Base-by-base conservation (phyloP, 1,140 invertebrate species). In the Thalassaphorura encarpata region DNA sequence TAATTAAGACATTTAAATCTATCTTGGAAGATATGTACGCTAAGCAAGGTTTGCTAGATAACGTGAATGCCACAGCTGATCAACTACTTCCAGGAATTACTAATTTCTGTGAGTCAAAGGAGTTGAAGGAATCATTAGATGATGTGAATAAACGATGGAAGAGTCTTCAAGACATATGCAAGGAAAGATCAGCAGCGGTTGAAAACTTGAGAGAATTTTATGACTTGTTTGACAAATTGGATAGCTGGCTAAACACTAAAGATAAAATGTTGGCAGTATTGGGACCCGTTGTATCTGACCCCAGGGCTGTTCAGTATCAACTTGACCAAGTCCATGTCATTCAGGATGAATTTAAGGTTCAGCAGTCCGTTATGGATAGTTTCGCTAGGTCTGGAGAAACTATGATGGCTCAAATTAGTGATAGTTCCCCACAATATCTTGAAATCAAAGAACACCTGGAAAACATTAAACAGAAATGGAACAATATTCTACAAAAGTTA, bases 221-320 rank as follows among this genome's bases (percentile, higher is more conserved):
- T 51, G 91, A 95, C 67, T 85, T 85, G 0, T 83, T 92, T 67
- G 87, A 89, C 60, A 84, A 83, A 53, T 75, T 97, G 8, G 79
- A 82, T 18, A 82, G 80, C 18, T 97, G 92, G 92, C 74, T 97
- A 13, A 79, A 78, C 27, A 85, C 90, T 54, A 97, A 97, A 71
- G 92, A 96, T 62, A 85, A 89, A 61, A 96, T 97, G 91, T 78
- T 97, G 69, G 83, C 83, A 2, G 92, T 93, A 0, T 75, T 97
- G 0, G 92, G 93, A 24, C 92, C 93, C 1, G 92, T 97, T 63
- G 92, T 90, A 0, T 87, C 89, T 0, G 92, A 97, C 69, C 89
- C 91, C 0, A 77, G 90, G 43, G 88, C 96, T 82, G 89, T 96
- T 1, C 87, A 91, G 62, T 91, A 87, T 57, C 93, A 97, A 77